A percentile compares a stretch with the other conserved stretches of the same genome.
phyloP scores from a whole-genome alignment of 2,797 vertebrate genomes.

The Amazonetta brasiliensis region DNA sequence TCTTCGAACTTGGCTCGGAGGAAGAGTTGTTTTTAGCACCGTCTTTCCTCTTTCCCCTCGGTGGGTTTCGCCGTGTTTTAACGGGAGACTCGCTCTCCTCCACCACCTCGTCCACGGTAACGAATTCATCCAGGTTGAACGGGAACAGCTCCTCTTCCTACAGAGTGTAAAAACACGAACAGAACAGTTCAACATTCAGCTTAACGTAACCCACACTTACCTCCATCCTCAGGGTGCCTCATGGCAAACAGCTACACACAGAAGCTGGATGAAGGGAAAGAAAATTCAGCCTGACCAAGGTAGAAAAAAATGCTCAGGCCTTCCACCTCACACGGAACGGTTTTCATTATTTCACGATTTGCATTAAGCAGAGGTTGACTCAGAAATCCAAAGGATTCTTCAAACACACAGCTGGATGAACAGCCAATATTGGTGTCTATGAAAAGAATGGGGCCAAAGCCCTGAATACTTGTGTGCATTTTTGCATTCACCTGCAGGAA shows the following conservation, averaged over 20 bases:
- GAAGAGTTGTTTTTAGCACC: not conserved
- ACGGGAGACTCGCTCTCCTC: slow-evolving; percentile 74
- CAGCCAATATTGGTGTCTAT: fast-evolving
- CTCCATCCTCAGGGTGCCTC: fast-evolving
- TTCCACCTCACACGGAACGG: fast-evolving
- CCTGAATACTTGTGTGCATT: not conserved
- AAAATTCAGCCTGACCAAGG: not conserved
- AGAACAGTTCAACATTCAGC: fast-evolving
- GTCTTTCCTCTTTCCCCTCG: slow-evolving; percentile 75
- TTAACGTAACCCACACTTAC: too few species aligned
- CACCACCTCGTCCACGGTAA: slow-evolving; percentile 91
- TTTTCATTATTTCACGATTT: not conserved
- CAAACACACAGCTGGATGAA: fast-evolving
- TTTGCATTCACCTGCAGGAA: not conserved
- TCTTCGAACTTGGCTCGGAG: slow-evolving; percentile 63
- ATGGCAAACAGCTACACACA: fast-evolving
- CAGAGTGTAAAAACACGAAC: not conserved
- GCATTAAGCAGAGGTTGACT: not conserved
- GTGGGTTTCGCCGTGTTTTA: slow-evolving; percentile 30
- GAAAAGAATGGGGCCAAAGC: not conserved
- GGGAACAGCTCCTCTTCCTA: slow-evolving; percentile 77
- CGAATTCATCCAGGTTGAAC: slow-evolving; percentile 90
- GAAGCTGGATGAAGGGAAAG: not conserved
- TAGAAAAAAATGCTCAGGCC: fast-evolving
- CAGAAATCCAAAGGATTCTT: fast-evolving